Percentiles rank a stretch among this genome's conserved stretches.
Conservation (phyloP, 2,888 invertebrate genomes). For the Gibbula magus region DNA sequence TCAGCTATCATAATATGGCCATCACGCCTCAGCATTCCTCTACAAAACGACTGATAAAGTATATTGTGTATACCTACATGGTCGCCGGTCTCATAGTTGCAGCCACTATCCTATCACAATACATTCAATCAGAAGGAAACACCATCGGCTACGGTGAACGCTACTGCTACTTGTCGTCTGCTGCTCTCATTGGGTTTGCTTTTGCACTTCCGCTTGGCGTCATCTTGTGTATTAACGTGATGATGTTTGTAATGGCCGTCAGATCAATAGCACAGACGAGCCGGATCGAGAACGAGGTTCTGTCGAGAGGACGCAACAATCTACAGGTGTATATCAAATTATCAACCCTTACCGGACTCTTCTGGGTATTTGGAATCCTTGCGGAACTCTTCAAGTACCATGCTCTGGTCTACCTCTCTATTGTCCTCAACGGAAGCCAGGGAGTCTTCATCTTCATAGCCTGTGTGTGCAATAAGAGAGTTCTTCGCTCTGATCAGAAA, state of each 20-base stretch:
- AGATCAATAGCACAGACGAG: conserved; percentile 33
- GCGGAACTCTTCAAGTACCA: conserved; percentile 40
- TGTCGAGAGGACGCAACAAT: conserved; percentile 31
- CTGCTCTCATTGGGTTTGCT: conserved; percentile 16
- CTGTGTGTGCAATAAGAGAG: conserved; percentile 43
- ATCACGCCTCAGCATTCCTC: not conserved
- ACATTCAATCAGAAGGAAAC: not conserved
- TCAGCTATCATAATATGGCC: conserved; percentile 20
- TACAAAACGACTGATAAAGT: not conserved
- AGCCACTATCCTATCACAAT: not conserved
- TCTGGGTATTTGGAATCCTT: conserved; percentile 51
- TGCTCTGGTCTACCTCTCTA: conserved; percentile 42
- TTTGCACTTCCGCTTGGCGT: conserved; percentile 41
- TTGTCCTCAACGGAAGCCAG: conserved; percentile 43
- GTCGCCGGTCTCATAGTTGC: not conserved
- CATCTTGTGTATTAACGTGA: conserved; percentile 40
- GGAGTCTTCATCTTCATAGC: conserved; percentile 50
- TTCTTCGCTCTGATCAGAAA: conserved; percentile 14
- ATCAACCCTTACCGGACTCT: conserved; percentile 46
- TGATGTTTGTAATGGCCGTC: conserved; percentile 40
- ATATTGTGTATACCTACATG: not conserved
- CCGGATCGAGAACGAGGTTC: conserved; percentile 26
- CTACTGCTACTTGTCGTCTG: conserved; percentile 8
- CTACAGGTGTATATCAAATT: conserved; percentile 47
- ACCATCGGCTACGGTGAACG: conserved; percentile 27